Percentiles rank a stretch among this genome's conserved stretches.
These are phyloP conservation scores for Poecile montanus DNA, from an alignment of 2,797 vertebrate genomes.

Conservation along the genomic window DNA sequence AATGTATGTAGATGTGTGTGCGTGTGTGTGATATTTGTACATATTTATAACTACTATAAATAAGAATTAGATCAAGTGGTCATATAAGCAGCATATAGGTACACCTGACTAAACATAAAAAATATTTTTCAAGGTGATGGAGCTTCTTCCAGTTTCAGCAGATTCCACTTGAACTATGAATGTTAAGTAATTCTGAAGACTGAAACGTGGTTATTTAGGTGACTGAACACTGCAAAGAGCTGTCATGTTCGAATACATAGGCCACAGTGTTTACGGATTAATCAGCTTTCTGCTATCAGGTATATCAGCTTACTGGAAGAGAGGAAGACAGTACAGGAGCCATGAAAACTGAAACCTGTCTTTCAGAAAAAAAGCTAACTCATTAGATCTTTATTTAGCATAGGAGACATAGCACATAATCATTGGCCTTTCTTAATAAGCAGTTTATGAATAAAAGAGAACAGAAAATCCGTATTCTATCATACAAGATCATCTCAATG, in stretches of 20 bases:
- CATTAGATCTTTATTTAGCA: background rate
- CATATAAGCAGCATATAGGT: background rate
- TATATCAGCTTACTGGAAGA: background rate
- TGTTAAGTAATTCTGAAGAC: background rate
- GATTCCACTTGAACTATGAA: background rate
- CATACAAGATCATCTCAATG: background rate
- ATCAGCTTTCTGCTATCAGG: background rate
- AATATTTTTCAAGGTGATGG: background rate
- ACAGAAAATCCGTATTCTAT: background rate
- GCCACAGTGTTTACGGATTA: background rate
- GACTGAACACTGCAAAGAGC: background rate
- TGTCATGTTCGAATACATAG: background rate
- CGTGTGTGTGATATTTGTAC: background rate
- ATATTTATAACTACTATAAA: background rate
- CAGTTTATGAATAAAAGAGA: background rate
- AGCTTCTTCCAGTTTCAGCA: background rate
- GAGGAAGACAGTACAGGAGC: background rate
- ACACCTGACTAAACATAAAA: background rate
- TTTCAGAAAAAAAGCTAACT: background rate
- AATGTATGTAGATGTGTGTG: background rate
- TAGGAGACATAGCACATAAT: background rate
- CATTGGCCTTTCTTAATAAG: background rate
- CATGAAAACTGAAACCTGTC: background rate
- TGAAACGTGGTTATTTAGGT: background rate
- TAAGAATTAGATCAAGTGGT: background rate